Base-by-base conservation (phyloP, 2,888 invertebrate genomes). In the Chymomyza procnemis region DNA sequence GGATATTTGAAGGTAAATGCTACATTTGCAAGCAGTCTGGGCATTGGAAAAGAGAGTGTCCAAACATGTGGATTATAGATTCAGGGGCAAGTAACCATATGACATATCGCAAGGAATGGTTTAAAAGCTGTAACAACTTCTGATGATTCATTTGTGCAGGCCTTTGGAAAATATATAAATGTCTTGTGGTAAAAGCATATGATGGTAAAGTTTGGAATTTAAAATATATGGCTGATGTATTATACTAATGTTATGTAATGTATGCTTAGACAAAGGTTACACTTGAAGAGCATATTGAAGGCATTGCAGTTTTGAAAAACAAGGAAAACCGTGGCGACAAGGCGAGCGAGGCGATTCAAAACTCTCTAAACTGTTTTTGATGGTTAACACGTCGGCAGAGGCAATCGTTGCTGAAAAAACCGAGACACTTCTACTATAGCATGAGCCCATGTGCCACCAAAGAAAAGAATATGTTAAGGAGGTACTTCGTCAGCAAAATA, bases 401-500 rank as follows among this genome's bases (percentile, higher is more conserved):
- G 66, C 64, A 19, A 64, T 65, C 47, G 16, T 50, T 18, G 66
- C 61, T 52, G 54, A 41, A 14, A 62, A 48, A 41, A 52, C 64
- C 9, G 66, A 73, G 52, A 64, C 70, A 3, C 54, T 76, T 41
- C 59, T 74, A 52, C 14, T 71, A 3, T 85, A 79, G 84, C 80
- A 85, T 69, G 79, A 77, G 48, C 22, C 75, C 8, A 74, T 21
- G 34, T 30, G 30, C 6, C 30, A 4, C 6, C 30, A 30, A 30
- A 6, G 30, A 3, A 30, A 30, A 6, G 30, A 21, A 3, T 73
- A 83, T 30, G 74, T 79, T 1, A 69, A 70, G 58, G 64, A 59
- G 47, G 59, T 79, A 18, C 64, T 81, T 12, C 66, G 58, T 14
- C 14, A 58, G 12, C 60, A 60, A 16, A 60, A 67, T 5, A 75